phyloP scores from a whole-genome alignment of 2,113 vertebrate species.

The Orycteropus afer region DNA sequence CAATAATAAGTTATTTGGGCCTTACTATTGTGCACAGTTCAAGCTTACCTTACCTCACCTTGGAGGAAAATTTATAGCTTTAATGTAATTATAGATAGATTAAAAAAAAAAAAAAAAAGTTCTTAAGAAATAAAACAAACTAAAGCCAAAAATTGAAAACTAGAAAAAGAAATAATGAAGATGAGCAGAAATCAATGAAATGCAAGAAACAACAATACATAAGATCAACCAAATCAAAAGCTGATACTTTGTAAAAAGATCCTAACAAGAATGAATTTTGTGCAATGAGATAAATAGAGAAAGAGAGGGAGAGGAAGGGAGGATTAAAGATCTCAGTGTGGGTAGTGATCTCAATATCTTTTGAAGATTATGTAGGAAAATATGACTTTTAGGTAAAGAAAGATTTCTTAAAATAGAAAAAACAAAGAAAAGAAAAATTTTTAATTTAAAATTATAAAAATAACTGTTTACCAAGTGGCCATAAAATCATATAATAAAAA shows the following conservation, averaged over 20 bases:
- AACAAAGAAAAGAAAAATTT: too few species aligned
- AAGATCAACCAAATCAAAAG: not conserved
- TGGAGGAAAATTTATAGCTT: not conserved
- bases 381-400: not conserved
- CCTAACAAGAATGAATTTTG: not conserved
- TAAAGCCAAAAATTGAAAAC: constrained; percentile 7
- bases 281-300: too few species aligned
- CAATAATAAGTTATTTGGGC: not conserved
- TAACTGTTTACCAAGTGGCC: not conserved
- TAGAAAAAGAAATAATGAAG: not conserved
- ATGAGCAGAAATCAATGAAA: constrained; percentile 43
- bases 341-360: not conserved
- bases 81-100: not conserved
- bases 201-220: not conserved
- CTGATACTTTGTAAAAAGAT: not conserved
- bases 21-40: not conserved
- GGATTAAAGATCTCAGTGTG: not conserved
- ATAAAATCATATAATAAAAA: not conserved
- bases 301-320: not conserved
- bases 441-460: not conserved
- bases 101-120: not conserved
- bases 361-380: not conserved
- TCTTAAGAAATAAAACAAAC: constrained; percentile 14
- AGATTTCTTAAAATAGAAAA: too few species aligned
- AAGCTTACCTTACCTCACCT: not conserved